A percentile compares a stretch with the other conserved stretches of the same genome.
Evolutionary conservation across 2,797 vertebrate species (phyloP).

Genomic region (Glossophaga mutica): DNA sequence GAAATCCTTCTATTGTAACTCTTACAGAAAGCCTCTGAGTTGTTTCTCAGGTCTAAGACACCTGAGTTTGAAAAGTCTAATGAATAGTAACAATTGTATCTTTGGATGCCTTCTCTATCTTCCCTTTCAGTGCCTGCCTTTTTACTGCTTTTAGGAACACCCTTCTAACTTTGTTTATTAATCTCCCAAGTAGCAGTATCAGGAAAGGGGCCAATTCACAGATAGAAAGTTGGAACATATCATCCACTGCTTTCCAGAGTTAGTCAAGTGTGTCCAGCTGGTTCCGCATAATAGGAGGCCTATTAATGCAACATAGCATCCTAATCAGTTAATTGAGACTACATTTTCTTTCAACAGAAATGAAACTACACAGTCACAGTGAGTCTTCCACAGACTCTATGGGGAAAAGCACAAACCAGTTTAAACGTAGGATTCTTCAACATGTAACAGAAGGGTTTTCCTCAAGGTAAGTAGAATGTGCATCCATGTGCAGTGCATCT

Average conservation of each 20-base stretch:
- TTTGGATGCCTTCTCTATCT: not conserved
- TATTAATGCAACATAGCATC: conserved; percentile 52
- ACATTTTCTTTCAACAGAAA: conserved; percentile 58
- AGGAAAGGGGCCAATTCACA: not conserved
- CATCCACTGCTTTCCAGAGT: conserved; percentile 13
- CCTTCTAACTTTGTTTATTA: not conserved
- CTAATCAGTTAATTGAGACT: conserved; percentile 54
- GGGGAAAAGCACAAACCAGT: not conserved
- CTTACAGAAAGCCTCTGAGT: not conserved
- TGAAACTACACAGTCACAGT: not conserved
- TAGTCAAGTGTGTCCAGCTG: conserved; percentile 72
- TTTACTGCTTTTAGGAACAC: not conserved
- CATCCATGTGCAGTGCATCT: not conserved
- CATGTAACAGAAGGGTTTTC: not conserved
- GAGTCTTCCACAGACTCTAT: not conserved
- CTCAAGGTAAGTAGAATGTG: not conserved
- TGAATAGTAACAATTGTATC: not conserved
- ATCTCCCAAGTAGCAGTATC: not conserved
- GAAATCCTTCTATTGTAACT: not conserved
- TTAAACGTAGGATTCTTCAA: not conserved
- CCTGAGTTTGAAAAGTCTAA: conserved; percentile 5
- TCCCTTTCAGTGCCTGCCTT: not conserved
- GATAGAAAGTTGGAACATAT: conserved; percentile 54
- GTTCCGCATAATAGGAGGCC: conserved; percentile 32
- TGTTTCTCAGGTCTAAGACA: not conserved